A percentile compares a stretch with the other conserved stretches of the same genome.
These are phyloP conservation scores for Apodemia mormo DNA, from an alignment of 2,888 invertebrate genomes.

Conservation along the genomic window DNA sequence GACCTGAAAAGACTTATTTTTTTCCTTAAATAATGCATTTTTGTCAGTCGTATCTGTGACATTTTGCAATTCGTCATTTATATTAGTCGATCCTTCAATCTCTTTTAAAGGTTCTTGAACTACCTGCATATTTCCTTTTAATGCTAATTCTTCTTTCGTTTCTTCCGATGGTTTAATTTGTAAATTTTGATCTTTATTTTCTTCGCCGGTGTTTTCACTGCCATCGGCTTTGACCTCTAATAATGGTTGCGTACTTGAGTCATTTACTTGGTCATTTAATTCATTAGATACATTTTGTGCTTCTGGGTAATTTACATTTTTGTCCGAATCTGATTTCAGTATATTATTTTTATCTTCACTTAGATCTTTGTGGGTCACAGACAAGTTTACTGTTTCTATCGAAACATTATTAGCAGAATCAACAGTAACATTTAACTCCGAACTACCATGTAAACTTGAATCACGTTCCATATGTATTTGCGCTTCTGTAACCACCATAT, in stretches of 20 bases:
- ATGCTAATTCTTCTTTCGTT: background rate
- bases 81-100: slow-evolving; percentile 17
- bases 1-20: slow-evolving; percentile 68
- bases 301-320: slow-evolving; percentile 14
- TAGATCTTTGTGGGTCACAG: slow-evolving; percentile 60
- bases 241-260: slow-evolving; percentile 18
- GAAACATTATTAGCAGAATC: slow-evolving; percentile 74
- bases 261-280: background rate
- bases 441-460: slow-evolving; percentile 65
- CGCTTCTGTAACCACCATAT: slow-evolving; percentile 77
- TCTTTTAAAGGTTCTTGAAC: background rate
- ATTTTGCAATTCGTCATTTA: slow-evolving; percentile 17
- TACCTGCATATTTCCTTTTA: background rate
- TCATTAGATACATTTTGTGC: slow-evolving; percentile 18
- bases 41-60: slow-evolving; percentile 35
- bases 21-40: slow-evolving; percentile 43
- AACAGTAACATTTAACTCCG: slow-evolving; percentile 69
- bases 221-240: slow-evolving; percentile 14
- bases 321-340: slow-evolving; percentile 28
- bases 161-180: background rate
- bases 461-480: slow-evolving; percentile 77
- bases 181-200: background rate
- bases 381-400: slow-evolving; percentile 66
- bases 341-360: slow-evolving; percentile 46
- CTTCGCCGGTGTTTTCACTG: slow-evolving; percentile 22